Evolutionary conservation across 2,888 invertebrate species (phyloP).

Genomic region (Corbicula japonica): DNA sequence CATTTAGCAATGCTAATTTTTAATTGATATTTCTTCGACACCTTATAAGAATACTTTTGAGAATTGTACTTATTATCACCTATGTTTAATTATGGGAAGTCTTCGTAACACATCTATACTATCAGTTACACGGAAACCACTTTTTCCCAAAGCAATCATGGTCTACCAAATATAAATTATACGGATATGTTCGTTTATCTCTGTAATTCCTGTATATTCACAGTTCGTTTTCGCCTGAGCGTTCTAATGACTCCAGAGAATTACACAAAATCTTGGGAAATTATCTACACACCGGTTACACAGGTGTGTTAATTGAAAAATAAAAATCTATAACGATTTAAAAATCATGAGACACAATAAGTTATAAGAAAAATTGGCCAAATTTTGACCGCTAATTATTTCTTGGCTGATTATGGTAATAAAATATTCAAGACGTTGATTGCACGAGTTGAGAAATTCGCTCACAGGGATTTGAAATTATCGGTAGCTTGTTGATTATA

Average conservation of each 20-base stretch:
- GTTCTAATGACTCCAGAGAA: constrained; percentile 13
- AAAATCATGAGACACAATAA: constrained; percentile 35
- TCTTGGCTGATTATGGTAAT: constrained; percentile 45
- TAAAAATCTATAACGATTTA: constrained; percentile 47
- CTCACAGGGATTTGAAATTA: constrained; percentile 9
- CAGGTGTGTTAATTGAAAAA: constrained; percentile 48
- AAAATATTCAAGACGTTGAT: constrained; percentile 47
- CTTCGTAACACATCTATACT: constrained; percentile 28
- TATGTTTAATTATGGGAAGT: constrained; percentile 23
- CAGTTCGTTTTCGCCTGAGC: constrained; percentile 32
- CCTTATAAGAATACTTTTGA: constrained; percentile 4
- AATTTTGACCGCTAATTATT: constrained; percentile 37
- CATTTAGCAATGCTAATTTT: constrained; percentile 27
- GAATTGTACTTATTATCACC: constrained; percentile 28
- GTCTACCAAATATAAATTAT: constrained; percentile 7
- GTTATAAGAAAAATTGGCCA: constrained; percentile 16
- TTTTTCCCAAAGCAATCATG: constrained; percentile 1
- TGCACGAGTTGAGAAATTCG: constrained; percentile 6
- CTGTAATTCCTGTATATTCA: constrained; percentile 19
- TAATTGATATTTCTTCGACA: constrained; percentile 21
- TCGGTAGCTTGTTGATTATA: constrained; percentile 9
- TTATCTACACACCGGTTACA: constrained; percentile 32
- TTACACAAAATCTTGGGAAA: constrained; percentile 37
- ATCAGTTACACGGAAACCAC: constrained; percentile 10
- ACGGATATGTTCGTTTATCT: constrained; percentile 1